Percentiles rank a stretch among this genome's conserved stretches.
These are phyloP conservation scores for Drosophila multiciliata DNA, from an alignment of 2,888 invertebrate genomes.

Conservation along the genomic window DNA sequence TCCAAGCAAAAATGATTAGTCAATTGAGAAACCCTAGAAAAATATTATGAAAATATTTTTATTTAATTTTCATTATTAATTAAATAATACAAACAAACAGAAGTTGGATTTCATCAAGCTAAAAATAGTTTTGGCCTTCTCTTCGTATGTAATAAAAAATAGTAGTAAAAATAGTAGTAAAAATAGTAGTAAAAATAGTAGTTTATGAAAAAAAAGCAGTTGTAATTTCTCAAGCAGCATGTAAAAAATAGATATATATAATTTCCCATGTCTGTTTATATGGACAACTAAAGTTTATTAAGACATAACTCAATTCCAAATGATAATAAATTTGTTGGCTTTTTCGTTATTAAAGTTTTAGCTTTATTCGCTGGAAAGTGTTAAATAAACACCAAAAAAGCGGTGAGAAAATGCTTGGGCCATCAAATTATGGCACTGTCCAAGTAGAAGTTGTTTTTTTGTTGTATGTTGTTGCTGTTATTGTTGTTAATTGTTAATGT, in stretches of 20 bases:
- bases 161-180: too few species aligned
- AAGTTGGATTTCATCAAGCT: too few species aligned
- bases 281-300: conserved; percentile 21
- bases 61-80: neutral
- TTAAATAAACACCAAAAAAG: conserved; percentile 52
- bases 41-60: neutral
- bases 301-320: conserved; percentile 62
- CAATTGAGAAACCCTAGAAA: conserved; percentile 54
- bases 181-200: neutral
- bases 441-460: conserved; percentile 16
- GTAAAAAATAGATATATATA: neutral
- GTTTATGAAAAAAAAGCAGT: too few species aligned
- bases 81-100: neutral
- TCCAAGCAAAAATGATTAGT: conserved; percentile 37
- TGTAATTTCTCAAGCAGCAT: neutral
- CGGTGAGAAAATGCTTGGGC: conserved; percentile 57
- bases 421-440: conserved; percentile 69
- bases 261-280: neutral
- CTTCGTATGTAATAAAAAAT: neutral
- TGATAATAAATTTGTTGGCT: conserved; percentile 58
- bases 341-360: conserved; percentile 46
- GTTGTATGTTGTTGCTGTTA: conserved; percentile 19
- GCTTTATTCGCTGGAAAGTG: conserved; percentile 69
- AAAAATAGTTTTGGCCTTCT: neutral
- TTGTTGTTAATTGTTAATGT: conserved; percentile 50